These are phyloP conservation scores for Nothocercus nigrocapillus DNA, from an alignment of 2,113 vertebrate genomes.

Conservation along the genomic window DNA sequence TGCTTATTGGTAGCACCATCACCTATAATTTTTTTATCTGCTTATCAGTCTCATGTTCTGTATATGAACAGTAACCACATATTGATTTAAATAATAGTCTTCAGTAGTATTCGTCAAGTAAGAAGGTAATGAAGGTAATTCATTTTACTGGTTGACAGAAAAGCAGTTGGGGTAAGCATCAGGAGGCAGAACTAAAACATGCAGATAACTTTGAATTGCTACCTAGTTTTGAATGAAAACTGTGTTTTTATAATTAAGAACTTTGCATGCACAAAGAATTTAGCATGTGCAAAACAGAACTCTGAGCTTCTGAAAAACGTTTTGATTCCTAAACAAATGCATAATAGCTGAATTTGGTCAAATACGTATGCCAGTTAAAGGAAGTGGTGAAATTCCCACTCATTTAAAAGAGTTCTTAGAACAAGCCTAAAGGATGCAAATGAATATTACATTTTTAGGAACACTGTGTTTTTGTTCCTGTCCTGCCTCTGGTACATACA, in stretches of 20 bases:
- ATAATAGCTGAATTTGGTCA: neutral
- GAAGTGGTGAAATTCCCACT: neutral
- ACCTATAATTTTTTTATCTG: neutral
- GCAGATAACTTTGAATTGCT: neutral
- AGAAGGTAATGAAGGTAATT: neutral
- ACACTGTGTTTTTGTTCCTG: neutral
- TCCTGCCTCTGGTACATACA: neutral
- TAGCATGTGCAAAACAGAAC: neutral
- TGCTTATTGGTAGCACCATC: neutral
- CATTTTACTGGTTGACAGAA: neutral
- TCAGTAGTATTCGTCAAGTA: neutral
- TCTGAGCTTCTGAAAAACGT: neutral
- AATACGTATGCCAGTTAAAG: neutral
- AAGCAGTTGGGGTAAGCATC: neutral
- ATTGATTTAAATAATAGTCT: neutral
- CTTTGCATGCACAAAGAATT: neutral
- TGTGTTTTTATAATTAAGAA: neutral
- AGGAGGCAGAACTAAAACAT: neutral
- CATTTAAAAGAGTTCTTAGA: neutral
- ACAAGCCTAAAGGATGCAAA: neutral
- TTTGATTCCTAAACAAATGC: neutral
- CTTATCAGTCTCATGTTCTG: neutral
- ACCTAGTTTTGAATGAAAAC: neutral
- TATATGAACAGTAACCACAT: neutral
- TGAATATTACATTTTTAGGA: neutral